Conservation (phyloP, 2,888 invertebrate genomes). For the Polydrusus tereticollis region DNA sequence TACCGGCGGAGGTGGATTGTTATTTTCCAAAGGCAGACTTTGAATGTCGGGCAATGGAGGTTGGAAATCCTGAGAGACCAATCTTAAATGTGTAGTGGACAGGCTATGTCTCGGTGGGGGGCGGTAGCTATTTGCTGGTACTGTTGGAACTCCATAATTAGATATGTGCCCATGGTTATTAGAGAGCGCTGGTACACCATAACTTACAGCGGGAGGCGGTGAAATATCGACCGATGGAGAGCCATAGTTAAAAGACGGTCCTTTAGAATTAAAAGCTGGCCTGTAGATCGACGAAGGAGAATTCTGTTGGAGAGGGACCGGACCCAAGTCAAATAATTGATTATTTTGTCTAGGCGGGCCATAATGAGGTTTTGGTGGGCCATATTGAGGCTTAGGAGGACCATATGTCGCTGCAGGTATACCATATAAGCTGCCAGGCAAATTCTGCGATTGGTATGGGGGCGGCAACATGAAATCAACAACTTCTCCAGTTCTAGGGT, state of each 20-base stretch:
- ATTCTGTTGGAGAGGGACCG: conserved; percentile 46
- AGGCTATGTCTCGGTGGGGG: conserved; percentile 4
- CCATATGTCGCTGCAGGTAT: conserved; percentile 52
- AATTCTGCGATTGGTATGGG: conserved; percentile 28
- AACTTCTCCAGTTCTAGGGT: conserved; percentile 38
- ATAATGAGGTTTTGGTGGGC: conserved; percentile 54
- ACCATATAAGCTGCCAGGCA: conserved; percentile 52
- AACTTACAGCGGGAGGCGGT: conserved; percentile 39
- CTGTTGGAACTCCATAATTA: neutral
- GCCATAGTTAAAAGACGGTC: conserved; percentile 33
- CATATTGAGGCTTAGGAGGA: conserved; percentile 55
- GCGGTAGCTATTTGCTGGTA: conserved; percentile 8
- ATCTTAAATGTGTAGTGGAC: conserved; percentile 23
- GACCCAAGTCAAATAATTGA: conserved; percentile 41
- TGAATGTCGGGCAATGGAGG: conserved; percentile 31
- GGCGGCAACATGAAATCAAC: conserved; percentile 53
- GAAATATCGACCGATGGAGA: conserved; percentile 43
- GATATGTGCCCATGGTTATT: neutral
- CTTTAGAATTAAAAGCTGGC: conserved; percentile 29
- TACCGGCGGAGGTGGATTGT: conserved; percentile 50
- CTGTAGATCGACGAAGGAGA: conserved; percentile 42
- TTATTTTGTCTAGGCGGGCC: conserved; percentile 43
- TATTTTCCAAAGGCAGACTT: conserved; percentile 31
- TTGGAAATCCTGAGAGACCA: conserved; percentile 33
- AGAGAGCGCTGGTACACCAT: conserved; percentile 18